Evolutionary conservation across 2,888 invertebrate genomes (phyloP).

Genomic region (Auanema sp.): DNA sequence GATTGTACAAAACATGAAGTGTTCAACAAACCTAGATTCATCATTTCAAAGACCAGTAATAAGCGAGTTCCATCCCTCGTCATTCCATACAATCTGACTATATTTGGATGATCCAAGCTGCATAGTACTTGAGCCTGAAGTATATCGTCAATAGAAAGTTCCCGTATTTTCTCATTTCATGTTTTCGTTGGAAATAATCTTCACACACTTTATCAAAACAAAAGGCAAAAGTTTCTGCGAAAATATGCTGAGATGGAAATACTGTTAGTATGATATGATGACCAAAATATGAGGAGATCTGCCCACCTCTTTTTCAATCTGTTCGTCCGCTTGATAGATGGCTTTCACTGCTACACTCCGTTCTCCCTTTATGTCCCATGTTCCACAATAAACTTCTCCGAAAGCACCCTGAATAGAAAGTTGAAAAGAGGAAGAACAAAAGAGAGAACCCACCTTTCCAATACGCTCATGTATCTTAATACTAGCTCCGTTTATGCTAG

Average conservation of each 20-base stretch:
- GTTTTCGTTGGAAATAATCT: neutral
- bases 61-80: conserved; percentile 71
- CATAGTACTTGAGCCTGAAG: conserved; percentile 88
- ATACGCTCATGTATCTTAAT: conserved; percentile 54
- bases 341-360: conserved; percentile 40
- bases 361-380: conserved; percentile 43
- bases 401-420: conserved; percentile 51
- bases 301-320: conserved; percentile 34
- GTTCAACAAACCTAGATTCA: conserved; percentile 84
- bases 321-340: conserved; percentile 23
- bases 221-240: neutral
- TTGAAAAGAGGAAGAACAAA: neutral
- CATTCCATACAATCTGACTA: conserved; percentile 71
- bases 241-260: neutral
- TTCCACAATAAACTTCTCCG: conserved; percentile 55
- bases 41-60: conserved; percentile 90
- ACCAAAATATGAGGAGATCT: neutral
- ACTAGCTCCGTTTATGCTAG: conserved; percentile 45
- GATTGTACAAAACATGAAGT: neutral
- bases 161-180: conserved; percentile 2
- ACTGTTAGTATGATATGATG: neutral
- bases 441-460: conserved; percentile 43
- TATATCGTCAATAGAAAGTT: neutral
- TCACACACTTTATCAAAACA: conserved; percentile 3
- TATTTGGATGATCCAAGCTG: conserved; percentile 89